Conservation (phyloP, 2,113 vertebrate species). For the Burhinus oedicnemus region DNA sequence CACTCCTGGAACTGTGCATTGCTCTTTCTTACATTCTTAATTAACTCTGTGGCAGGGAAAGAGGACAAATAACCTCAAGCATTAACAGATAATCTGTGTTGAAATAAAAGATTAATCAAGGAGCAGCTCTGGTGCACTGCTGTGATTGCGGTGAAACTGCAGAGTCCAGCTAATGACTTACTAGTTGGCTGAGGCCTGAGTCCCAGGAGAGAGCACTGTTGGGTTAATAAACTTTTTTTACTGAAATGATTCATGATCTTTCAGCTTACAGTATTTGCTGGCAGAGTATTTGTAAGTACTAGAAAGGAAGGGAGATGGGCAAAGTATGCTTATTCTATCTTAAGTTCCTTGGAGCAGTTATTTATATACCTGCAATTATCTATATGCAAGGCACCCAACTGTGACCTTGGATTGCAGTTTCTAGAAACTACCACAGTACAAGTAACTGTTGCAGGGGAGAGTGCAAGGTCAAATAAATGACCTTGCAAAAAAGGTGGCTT, state of each 20-base stretch:
- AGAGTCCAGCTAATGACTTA: not conserved
- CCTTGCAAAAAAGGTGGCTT: not conserved
- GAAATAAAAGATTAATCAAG: constrained; percentile 11
- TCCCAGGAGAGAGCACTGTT: not conserved
- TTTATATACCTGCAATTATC: not conserved
- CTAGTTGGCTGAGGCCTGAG: not conserved
- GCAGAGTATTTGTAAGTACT: not conserved
- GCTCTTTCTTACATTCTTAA: not conserved
- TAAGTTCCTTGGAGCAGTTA: not conserved
- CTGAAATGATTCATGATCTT: not conserved
- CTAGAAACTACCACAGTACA: not conserved
- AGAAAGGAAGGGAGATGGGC: not conserved
- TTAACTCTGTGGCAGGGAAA: not conserved
- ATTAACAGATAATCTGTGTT: not conserved
- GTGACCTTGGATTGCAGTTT: not conserved
- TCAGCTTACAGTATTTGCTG: not conserved
- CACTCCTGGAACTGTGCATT: not conserved
- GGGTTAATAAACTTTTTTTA: not conserved
- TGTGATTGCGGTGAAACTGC: not conserved
- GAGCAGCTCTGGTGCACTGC: not conserved
- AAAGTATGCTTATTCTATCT: too few relatives aligned
- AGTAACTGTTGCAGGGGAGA: not conserved
- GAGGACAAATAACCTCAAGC: not conserved
- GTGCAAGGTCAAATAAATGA: constrained; percentile 12
- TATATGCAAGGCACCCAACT: rapidly evolving